These are phyloP conservation scores for Porphyrio hochstetteri DNA, from an alignment of 2,113 vertebrate species.

Conservation along the genomic window DNA sequence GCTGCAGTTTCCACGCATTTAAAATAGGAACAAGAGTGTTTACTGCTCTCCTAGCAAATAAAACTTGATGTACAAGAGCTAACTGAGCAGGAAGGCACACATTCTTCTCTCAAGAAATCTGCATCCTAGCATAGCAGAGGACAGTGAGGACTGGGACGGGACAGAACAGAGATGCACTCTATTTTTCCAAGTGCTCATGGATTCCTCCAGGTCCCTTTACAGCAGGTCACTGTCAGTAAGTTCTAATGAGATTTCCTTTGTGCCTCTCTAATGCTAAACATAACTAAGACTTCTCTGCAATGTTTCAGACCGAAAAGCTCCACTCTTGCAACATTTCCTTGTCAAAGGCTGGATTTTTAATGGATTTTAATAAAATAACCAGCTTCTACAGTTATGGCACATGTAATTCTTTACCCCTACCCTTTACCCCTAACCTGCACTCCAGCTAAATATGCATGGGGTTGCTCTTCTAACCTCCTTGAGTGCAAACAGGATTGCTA, in stretches of 20 bases:
- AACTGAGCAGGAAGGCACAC: not conserved
- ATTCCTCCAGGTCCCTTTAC: not conserved
- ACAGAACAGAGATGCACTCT: not conserved
- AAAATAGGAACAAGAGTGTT: not conserved
- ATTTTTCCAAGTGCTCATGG: not conserved
- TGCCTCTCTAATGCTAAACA: not conserved
- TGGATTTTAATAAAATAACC: not conserved
- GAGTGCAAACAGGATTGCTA: conserved; percentile 7
- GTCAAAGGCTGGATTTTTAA: not conserved
- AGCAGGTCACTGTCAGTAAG: not conserved
- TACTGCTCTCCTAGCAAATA: conserved; percentile 39
- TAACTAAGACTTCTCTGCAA: not conserved
- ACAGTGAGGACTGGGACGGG: not conserved
- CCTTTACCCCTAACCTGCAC: not conserved
- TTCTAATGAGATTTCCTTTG: not conserved
- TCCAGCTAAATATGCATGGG: not conserved
- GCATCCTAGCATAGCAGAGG: not conserved
- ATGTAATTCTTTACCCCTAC: not conserved
- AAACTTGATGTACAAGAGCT: not conserved
- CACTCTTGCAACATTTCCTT: not conserved
- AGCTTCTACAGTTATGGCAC: not conserved
- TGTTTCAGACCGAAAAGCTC: not conserved
- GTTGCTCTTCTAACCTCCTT: not conserved
- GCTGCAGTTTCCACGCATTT: not conserved
- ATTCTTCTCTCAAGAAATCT: not conserved